Conservation (phyloP, 2,888 invertebrate species). For the Tribolium freemani region DNA sequence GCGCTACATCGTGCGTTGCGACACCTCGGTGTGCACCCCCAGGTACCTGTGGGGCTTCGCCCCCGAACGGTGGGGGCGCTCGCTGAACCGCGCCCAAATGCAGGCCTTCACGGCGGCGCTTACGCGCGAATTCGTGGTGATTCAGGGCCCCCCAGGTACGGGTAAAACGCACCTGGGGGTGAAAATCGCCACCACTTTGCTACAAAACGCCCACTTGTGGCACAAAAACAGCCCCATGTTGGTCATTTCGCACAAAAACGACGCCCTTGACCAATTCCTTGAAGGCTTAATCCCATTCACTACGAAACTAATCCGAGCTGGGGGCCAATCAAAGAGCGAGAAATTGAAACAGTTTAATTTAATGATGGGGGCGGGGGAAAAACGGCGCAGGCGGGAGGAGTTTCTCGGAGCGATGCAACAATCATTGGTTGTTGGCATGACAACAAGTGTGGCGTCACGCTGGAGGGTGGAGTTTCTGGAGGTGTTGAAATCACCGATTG, state of each 20-base stretch:
- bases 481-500: constrained; percentile 75
- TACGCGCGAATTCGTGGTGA: constrained; percentile 79
- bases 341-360: constrained; percentile 70
- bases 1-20: constrained; percentile 76
- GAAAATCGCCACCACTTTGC: constrained; percentile 78
- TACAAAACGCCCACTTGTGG: constrained; percentile 72
- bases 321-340: constrained; percentile 77
- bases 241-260: constrained; percentile 87
- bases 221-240: constrained; percentile 74
- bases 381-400: constrained; percentile 55
- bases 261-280: constrained; percentile 89
- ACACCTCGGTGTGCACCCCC: constrained; percentile 61
- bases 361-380: constrained; percentile 1
- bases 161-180: constrained; percentile 88
- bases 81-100: constrained; percentile 75
- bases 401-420: constrained; percentile 72
- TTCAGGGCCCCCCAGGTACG: constrained; percentile 91
- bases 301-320: constrained; percentile 76
- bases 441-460: constrained; percentile 83
- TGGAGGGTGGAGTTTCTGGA: constrained; percentile 73
- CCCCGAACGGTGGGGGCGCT: background rate
- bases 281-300: constrained; percentile 77
- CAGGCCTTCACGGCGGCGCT: constrained; percentile 78
- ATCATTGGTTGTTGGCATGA: constrained; percentile 79
- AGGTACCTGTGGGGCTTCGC: constrained; percentile 58